phyloP scores from a whole-genome alignment of 2,888 invertebrate species.

The Aleiodes alternator region DNA sequence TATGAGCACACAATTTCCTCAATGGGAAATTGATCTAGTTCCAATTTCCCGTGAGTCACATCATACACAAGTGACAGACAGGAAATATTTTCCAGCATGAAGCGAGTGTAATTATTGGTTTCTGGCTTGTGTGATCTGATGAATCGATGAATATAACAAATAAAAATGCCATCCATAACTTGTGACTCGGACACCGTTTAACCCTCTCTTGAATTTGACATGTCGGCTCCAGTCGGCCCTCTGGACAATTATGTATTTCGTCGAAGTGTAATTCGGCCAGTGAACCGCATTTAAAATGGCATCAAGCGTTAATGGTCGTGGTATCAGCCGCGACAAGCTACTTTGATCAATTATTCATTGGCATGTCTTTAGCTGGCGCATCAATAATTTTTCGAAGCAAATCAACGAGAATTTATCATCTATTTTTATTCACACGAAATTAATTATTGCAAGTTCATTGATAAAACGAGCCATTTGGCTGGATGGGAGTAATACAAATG shows the following conservation, averaged over 20 bases:
- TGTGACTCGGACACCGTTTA: constrained; percentile 17
- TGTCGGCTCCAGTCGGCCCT: constrained; percentile 33
- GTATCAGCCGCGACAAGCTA: constrained; percentile 33
- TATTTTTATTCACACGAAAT: background rate
- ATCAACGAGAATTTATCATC: background rate
- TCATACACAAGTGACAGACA: background rate
- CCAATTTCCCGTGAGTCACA: constrained; percentile 10
- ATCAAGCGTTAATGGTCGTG: constrained; percentile 42
- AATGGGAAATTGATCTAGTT: constrained; percentile 17
- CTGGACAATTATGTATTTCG: constrained; percentile 43
- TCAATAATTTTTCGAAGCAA: background rate
- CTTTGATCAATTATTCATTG: constrained; percentile 30
- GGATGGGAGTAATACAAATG: too few relatives aligned
- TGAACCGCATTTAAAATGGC: constrained; percentile 42
- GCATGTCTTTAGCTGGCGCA: constrained; percentile 3
- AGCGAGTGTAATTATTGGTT: constrained; percentile 3
- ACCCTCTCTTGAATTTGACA: constrained; percentile 25
- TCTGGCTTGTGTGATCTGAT: background rate
- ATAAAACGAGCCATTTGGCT: too few relatives aligned
- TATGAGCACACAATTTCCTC: constrained; percentile 18
- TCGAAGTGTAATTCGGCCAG: constrained; percentile 38
- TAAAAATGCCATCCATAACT: background rate
- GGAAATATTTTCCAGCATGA: background rate
- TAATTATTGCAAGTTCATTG: background rate
- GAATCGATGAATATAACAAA: background rate